Evolutionary conservation across 1,140 invertebrate genomes (phyloP).

Genomic region (Drosophila chauvacae): DNA sequence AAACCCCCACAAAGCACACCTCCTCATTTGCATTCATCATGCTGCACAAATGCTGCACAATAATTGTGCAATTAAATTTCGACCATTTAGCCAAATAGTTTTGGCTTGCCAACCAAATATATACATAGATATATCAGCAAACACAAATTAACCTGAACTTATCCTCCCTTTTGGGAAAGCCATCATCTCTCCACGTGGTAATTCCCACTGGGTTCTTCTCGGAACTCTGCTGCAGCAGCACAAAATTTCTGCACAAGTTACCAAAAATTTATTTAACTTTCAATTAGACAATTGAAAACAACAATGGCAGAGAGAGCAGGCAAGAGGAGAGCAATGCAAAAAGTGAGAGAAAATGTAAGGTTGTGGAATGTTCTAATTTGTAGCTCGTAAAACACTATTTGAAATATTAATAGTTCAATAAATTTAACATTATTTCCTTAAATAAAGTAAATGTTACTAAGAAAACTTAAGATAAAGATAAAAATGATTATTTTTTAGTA

Average conservation of each 20-base stretch:
- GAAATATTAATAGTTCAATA: neutral
- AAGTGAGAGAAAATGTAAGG: neutral
- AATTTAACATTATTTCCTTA: neutral
- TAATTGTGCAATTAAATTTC: constrained; percentile 57
- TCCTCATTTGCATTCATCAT: constrained; percentile 14
- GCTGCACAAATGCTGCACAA: neutral
- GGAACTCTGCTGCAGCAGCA: constrained; percentile 66
- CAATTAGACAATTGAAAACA: constrained; percentile 78
- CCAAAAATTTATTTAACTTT: constrained; percentile 76
- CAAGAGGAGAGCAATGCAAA: neutral
- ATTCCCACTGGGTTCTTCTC: constrained; percentile 29
- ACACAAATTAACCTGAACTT: constrained; percentile 59
- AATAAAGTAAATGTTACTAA: no score
- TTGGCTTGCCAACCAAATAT: constrained; percentile 39
- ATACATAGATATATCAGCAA: constrained; percentile 19
- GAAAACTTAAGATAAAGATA: no score
- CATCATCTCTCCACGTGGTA: constrained; percentile 10
- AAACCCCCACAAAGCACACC: neutral
- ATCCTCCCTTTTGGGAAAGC: neutral
- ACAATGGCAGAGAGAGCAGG: constrained; percentile 9
- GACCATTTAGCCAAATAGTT: constrained; percentile 50
- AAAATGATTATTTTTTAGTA: neutral
- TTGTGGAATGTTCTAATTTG: neutral
- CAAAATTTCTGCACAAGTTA: constrained; percentile 71
- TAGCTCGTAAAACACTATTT: neutral